Evolutionary conservation across 2,888 invertebrate genomes (phyloP), one percentile per base, ranked within the genome.

Genomic region (Oscheius onirici): DNA sequence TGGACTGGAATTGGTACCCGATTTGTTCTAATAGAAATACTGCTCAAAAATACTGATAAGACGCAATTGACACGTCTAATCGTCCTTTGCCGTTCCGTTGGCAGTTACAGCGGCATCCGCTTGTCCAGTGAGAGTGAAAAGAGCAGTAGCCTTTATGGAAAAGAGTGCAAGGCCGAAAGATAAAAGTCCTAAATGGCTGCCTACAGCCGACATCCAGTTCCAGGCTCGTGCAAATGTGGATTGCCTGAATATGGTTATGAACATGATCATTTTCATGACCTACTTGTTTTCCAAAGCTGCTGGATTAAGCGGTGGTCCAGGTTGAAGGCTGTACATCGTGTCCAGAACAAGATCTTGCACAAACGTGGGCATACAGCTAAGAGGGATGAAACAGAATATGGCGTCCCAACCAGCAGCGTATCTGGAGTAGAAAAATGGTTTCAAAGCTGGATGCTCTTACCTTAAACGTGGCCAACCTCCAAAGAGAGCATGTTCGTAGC

Each of bases 351-450:
- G 66, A 51, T 82, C 82, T 71, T 80, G 79, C n/a, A 77, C 13
- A 43, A 60, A 71, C 15, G 83, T 82, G 11, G 84, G 83, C 20
- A 82, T 58, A 26, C 81, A 67, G 46, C 76, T 76, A 10, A 84
- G 63, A 5, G 84, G 84, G 24, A 84, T 74, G 70, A 84, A 84
- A 63, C 82, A 67, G 67, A 84, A 77, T 10, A 80, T 77, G 5
- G 84, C 84, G 57, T 84, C 84, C 78, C 78, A 81, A 22, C 84
- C 84, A 15, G 82, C 79, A 49, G 76, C 70, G 65, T 84, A 82
- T 28, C 82, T 77, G 66, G 26, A 80, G 6, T 13, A n/a, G n/a
- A n/a, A n/a, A n/a, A n/a, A n/a, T 20, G 13, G 3, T 17, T 20
- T 22, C 10, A 49, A 17, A 17, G 34, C 54, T 55, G 2, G 11